These are phyloP conservation scores for Melanogrammus aeglefinus DNA, from an alignment of 2,797 vertebrate genomes.

Conservation along the genomic window DNA sequence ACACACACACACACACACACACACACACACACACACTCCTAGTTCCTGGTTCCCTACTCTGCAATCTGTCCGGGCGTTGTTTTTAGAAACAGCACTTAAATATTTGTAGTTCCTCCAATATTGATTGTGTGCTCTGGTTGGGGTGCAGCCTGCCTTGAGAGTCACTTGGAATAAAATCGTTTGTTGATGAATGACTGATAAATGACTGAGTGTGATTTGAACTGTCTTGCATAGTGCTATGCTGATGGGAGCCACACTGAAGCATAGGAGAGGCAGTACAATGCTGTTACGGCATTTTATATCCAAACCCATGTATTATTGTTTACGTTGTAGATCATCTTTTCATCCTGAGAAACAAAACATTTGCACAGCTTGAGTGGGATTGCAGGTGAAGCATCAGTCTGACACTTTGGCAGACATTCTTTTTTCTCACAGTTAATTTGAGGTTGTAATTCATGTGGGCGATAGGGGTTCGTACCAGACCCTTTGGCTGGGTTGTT, in stretches of 20 bases:
- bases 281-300: not conserved
- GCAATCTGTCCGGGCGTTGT: not conserved
- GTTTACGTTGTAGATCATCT: no score
- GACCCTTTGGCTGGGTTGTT: not conserved
- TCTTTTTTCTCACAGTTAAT: no score
- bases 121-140: not conserved
- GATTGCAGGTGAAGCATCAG: not conserved
- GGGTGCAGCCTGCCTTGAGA: not conserved
- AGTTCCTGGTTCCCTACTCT: not conserved
- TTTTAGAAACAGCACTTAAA: slow-evolving; percentile 3
- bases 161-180: not conserved
- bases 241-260: not conserved
- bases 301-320: no score
- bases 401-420: not conserved
- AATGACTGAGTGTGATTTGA: not conserved
- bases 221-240: not conserved
- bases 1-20: slow-evolving; percentile 3
- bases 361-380: not conserved
- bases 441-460: no score
- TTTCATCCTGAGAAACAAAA: not conserved
- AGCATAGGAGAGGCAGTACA: not conserved
- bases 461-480: no score
- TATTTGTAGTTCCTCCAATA: not conserved
- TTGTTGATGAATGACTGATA: not conserved
- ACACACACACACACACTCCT: slow-evolving; percentile 3